phyloP scores from a whole-genome alignment of 2,888 invertebrate genomes.

The Chrysotoxum bicinctum region DNA sequence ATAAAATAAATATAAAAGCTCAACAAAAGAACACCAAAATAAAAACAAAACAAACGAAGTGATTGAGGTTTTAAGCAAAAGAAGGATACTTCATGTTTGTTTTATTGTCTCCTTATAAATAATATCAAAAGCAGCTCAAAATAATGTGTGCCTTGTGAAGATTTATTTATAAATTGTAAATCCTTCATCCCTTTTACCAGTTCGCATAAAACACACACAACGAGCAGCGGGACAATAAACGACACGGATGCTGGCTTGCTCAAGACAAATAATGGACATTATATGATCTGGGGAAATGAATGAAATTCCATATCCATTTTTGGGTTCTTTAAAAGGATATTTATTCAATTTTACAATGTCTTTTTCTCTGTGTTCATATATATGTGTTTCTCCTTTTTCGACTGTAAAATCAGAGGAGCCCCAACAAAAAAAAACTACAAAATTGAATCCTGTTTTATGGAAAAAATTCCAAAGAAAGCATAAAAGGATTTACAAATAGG shows the following conservation, averaged over 20 bases:
- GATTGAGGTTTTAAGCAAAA: neutral
- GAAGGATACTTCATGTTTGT: slow-evolving; percentile 37
- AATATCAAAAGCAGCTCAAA: slow-evolving; percentile 40
- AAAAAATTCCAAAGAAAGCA: neutral
- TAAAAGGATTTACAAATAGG: slow-evolving; percentile 12
- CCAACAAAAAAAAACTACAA: slow-evolving; percentile 4
- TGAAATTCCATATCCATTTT: neutral
- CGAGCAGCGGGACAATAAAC: slow-evolving; percentile 18
- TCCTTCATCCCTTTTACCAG: slow-evolving; percentile 36
- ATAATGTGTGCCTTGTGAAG: slow-evolving; percentile 52
- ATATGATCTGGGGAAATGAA: slow-evolving; percentile 39
- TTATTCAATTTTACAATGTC: slow-evolving; percentile 19
- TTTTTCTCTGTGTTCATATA: neutral
- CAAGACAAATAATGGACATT: slow-evolving; percentile 65
- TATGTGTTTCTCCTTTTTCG: neutral
- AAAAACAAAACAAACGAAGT: neutral
- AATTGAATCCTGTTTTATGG: slow-evolving; percentile 16
- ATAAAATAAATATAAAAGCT: slow-evolving; percentile 20
- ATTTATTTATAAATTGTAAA: slow-evolving; percentile 59
- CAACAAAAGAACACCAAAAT: neutral
- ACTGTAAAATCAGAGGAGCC: neutral
- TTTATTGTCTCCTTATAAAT: slow-evolving; percentile 16
- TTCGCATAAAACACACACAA: slow-evolving; percentile 31
- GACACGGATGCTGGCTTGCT: slow-evolving; percentile 1
- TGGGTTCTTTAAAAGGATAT: slow-evolving; percentile 25